Percentiles rank a stretch among this genome's conserved stretches.
These are phyloP conservation scores for Ophion costatus DNA, from an alignment of 2,888 invertebrate genomes.

Conservation along the genomic window DNA sequence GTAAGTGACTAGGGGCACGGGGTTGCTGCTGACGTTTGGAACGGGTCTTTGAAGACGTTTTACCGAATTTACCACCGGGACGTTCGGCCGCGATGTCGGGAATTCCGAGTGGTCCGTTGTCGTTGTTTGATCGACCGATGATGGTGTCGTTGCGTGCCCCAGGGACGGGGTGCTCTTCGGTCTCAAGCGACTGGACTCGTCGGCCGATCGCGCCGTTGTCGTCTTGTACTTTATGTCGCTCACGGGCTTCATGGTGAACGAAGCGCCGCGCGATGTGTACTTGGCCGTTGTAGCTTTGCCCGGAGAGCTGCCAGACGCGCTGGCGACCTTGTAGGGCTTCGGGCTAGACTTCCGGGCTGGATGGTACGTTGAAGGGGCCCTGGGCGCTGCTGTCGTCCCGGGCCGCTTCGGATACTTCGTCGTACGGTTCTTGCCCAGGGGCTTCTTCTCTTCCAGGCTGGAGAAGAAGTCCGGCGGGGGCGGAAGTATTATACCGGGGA, in stretches of 20 bases:
- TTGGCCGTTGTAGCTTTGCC: slow-evolving; percentile 29
- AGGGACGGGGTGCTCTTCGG: slow-evolving; percentile 56
- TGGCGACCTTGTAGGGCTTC: slow-evolving; percentile 71
- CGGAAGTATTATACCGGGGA: slow-evolving; percentile 94
- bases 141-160: slow-evolving; percentile 73
- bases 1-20: slow-evolving; percentile 87
- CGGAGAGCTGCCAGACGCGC: slow-evolving; percentile 32
- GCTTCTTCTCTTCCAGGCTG: slow-evolving; percentile 85
- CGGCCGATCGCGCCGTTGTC: slow-evolving; percentile 79
- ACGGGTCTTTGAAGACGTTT: slow-evolving; percentile 75
- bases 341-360: slow-evolving; percentile 74
- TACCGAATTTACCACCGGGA: slow-evolving; percentile 72
- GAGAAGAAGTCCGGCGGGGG: slow-evolving; percentile 95
- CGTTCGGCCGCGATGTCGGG: slow-evolving; percentile 68
- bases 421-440: slow-evolving; percentile 71
- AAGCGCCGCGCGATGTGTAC: slow-evolving; percentile 27
- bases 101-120: slow-evolving; percentile 71
- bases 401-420: slow-evolving; percentile 77
- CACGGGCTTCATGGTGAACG: slow-evolving; percentile 63
- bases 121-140: slow-evolving; percentile 49
- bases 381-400: slow-evolving; percentile 67
- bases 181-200: slow-evolving; percentile 56
- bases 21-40: slow-evolving; percentile 85
- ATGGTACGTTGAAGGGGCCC: slow-evolving; percentile 69
- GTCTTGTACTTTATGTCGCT: slow-evolving; percentile 74